Base-by-base conservation (phyloP, 2,797 vertebrate species). In the Hemitrygon akajei region DNA sequence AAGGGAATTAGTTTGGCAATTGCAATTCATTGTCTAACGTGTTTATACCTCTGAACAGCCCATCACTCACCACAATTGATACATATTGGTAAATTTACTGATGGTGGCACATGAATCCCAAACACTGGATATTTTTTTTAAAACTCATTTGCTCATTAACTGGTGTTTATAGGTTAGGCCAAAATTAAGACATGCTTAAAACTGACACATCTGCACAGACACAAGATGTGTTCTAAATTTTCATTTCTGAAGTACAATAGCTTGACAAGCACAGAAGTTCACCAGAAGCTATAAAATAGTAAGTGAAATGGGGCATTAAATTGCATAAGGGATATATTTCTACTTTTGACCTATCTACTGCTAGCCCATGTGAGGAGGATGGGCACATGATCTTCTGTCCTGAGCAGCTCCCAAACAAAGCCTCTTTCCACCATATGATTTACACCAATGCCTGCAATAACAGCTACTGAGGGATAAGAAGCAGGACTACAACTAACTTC, bases 51-150 rank as follows among this genome's bases (percentile, higher is more conserved):
- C 63, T 37, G 69, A 69, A 69, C 69, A 63, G 63, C 18, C n/a
- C 63, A 69, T 89, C n/a, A 89, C 9, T 89, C 86, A 89, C 86
- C 86, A 69, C n/a, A 37, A 89, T 89, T n/a, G 37, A 34, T 14
- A 69, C 63, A 34, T 69, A 89, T 89, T 69, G 7, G 63, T 7
- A 69, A 89, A 12, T 56, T 58, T 11, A 18, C 30, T 86, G 56
- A 63, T n/a, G 37, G 7, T 69, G 60, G 60, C 86, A 89, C n/a
- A 22, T 37, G 86, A 69, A 22, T 89, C 20, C 2, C 18, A 22
- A 20, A 18, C 20, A 37, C n/a, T 69, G 60, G 34, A 89, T 69
- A 69, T n/a, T n/a, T n/a, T n/a, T n/a, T n/a, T n/a, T n/a, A n/a
- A n/a, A 63, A 37, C 63, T 69, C 60, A 25, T 22, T 69, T 30